Conservation (phyloP, 1,140 invertebrate species). For the Gryon sp. region DNA sequence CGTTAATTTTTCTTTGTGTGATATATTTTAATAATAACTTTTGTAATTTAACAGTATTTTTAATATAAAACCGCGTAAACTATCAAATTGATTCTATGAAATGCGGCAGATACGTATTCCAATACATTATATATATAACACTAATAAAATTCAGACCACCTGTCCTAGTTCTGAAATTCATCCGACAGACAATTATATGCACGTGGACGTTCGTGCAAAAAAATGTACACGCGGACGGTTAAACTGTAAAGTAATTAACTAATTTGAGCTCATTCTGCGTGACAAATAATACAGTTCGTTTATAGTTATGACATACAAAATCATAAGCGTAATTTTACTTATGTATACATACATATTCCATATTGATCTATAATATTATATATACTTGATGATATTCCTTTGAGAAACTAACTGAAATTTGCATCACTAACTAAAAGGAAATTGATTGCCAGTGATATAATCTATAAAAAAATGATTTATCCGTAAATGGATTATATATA, state of each 20-base stretch:
- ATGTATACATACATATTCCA: too few species aligned
- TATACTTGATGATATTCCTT: background rate
- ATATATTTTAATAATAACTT: too few species aligned
- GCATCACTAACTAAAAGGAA: background rate
- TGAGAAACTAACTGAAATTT: background rate
- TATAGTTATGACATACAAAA: too few species aligned
- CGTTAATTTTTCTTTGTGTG: too few species aligned
- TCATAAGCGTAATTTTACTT: too few species aligned
- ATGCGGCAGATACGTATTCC: background rate
- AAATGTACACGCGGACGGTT: slow-evolving; percentile 20
- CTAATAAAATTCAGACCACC: slow-evolving; percentile 11
- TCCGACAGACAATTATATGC: slow-evolving; percentile 28
- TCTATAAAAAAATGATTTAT: slow-evolving; percentile 24
- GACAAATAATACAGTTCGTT: slow-evolving; percentile 8
- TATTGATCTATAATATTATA: slow-evolving; percentile 1
- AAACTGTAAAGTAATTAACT: slow-evolving; percentile 43
- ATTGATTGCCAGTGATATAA: slow-evolving; percentile 4
- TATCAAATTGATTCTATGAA: slow-evolving; percentile 21
- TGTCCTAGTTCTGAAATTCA: slow-evolving; percentile 19
- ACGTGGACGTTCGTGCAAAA: slow-evolving; percentile 29
- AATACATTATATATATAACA: slow-evolving; percentile 15
- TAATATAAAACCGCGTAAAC: too few species aligned
- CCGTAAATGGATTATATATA: slow-evolving; percentile 8
- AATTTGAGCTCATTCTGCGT: slow-evolving; percentile 18
- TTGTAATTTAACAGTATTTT: too few species aligned